phyloP scores from a whole-genome alignment of 2,888 invertebrate genomes.

The Mimas tiliae region DNA sequence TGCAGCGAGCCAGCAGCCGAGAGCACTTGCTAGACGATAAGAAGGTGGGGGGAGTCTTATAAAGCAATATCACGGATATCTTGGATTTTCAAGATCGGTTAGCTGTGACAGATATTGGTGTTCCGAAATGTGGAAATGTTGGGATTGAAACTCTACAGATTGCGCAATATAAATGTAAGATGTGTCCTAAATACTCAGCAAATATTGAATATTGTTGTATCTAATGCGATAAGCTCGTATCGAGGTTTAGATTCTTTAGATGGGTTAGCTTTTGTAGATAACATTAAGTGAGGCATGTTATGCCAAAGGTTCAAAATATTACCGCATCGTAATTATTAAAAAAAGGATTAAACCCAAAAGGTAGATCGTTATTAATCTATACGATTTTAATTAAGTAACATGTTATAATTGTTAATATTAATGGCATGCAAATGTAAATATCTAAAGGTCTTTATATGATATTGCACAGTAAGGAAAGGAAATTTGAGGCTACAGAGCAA shows the following conservation, averaged over 20 bases:
- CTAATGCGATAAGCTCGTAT: neutral
- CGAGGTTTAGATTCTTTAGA: neutral
- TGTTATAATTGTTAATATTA: too few species aligned
- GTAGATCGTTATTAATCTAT: neutral
- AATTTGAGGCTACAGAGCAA: neutral
- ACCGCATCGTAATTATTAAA: too few species aligned
- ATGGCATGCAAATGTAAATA: too few species aligned
- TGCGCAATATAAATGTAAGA: neutral
- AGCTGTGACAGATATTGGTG: slow-evolving; percentile 11
- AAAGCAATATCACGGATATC: slow-evolving; percentile 34
- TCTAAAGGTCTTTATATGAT: too few species aligned
- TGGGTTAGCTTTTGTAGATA: too few species aligned
- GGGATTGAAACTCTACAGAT: slow-evolving; percentile 8
- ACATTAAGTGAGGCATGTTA: too few species aligned
- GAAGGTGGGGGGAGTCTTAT: neutral
- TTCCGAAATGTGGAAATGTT: neutral
- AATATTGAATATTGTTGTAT: neutral
- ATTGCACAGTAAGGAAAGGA: neutral
- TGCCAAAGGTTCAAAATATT: too few species aligned
- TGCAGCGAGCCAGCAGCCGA: slow-evolving; percentile 51
- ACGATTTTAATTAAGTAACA: too few species aligned
- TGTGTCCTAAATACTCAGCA: neutral
- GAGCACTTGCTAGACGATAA: slow-evolving; percentile 14
- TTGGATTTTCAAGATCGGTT: slow-evolving; percentile 10
- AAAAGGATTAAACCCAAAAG: too few species aligned